Percentiles rank a stretch among this genome's conserved stretches.
Conservation (phyloP, 2,797 vertebrate genomes). For the Neosilurus mollespiculum region DNA sequence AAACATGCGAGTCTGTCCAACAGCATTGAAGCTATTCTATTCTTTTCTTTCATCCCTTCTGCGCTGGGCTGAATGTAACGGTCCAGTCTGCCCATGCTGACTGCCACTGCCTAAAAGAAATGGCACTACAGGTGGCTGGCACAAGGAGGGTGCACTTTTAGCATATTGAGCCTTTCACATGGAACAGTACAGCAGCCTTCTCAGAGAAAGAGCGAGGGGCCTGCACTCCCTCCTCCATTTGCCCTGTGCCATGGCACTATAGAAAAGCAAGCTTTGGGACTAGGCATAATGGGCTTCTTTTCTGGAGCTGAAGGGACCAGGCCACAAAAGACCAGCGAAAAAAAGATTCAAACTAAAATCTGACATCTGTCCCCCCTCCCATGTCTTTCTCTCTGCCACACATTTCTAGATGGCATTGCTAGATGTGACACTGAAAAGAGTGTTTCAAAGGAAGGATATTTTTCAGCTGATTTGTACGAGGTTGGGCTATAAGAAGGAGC, state of each 20-base stretch:
- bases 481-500: no score
- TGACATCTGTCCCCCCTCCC: slow-evolving; percentile 41
- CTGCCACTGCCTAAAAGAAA: slow-evolving; percentile 72
- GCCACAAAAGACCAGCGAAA: slow-evolving; percentile 49
- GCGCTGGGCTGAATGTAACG: slow-evolving; percentile 69
- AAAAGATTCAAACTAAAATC: slow-evolving; percentile 47
- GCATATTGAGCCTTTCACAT: slow-evolving; percentile 75
- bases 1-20: slow-evolving; percentile 58
- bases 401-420: slow-evolving; percentile 24
- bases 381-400: slow-evolving; percentile 2
- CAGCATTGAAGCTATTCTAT: slow-evolving; percentile 73
- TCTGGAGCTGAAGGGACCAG: slow-evolving; percentile 47
- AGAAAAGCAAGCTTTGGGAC: slow-evolving; percentile 76
- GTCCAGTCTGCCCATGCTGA: slow-evolving; percentile 71
- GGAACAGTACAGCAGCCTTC: slow-evolving; percentile 73
- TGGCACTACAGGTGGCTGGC: slow-evolving; percentile 82
- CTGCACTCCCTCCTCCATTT: slow-evolving; percentile 74
- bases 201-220: slow-evolving; percentile 60
- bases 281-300: slow-evolving; percentile 77
- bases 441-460: neutral
- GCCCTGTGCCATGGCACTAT: slow-evolving; percentile 62
- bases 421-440: neutral
- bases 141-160: slow-evolving; percentile 70
- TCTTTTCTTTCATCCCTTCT: slow-evolving; percentile 58
- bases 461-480: no score